Base-by-base conservation (phyloP, 2,888 invertebrate species). In the Hetaerina titia region DNA sequence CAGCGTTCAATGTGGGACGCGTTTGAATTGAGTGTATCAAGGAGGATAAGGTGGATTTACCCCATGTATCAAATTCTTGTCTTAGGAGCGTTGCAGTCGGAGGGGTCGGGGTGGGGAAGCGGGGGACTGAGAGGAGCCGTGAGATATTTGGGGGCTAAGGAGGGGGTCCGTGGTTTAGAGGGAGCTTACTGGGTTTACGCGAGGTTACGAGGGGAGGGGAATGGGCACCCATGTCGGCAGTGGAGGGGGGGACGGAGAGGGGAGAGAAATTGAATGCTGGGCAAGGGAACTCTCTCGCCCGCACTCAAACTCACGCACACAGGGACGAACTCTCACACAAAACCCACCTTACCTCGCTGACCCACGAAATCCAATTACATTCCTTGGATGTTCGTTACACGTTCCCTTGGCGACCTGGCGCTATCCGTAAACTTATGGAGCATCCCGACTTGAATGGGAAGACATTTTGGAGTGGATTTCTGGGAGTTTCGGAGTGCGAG, bases 311-410 rank as follows among this genome's bases (percentile, higher is more conserved):
- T 60, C 60, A 15, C 60, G 17, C 60, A 60, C 60, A 17, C 60
- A 17, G 17, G 60, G 60, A 60, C 1, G 60, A 60, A 60, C 60
- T 60, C 60, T 60, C 60, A 60, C 60, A 60, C 60, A 60, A 60
- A 60, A 17, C 60, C 60, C 60, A 60, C 60, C 60, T 17, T 60
- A 45, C 56, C 89, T 58, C 58, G 58, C 89, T 89, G 89, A 89
- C 89, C 89, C 89, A 89, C 58, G n/a, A 89, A 89, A 90, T 90
- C 90, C 90, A 90, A 90, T 90, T 90, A 90, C 90, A 90, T 90
- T 90, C 90, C 90, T 56, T 89, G 89, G 89, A 57, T 57, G 89
- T 58, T 89, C 58, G 89, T 89, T 89, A 58, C 57, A n/a, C 89
- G 57, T 89, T 89, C 89, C 90, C 60, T 58, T 58, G 31, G 81